Percentiles rank a stretch among this genome's conserved stretches.
Evolutionary conservation across 2,888 invertebrate species (phyloP).

Genomic region (Macaria notata): DNA sequence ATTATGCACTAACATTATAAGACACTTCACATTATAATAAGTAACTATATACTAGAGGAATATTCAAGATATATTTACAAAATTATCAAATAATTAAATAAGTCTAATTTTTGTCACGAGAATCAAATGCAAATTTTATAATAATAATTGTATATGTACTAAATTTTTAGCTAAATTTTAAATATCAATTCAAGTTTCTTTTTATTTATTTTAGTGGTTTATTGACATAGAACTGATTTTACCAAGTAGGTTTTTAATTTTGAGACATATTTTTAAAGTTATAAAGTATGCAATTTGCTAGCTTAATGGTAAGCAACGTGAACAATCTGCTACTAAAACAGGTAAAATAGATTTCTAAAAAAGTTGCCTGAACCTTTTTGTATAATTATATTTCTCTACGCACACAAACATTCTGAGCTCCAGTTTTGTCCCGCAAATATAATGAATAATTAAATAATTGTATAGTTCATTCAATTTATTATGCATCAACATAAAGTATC

Average conservation of each 20-base stretch:
- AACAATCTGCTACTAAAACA: too few relatives aligned
- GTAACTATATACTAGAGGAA: constrained; percentile 39
- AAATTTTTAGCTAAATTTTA: constrained; percentile 1
- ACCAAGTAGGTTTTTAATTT: too few relatives aligned
- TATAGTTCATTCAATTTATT: not conserved
- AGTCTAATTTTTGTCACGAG: constrained; percentile 12
- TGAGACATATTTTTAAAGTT: too few relatives aligned
- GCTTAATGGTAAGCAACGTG: too few relatives aligned
- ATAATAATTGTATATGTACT: constrained; percentile 5
- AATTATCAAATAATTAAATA: constrained; percentile 38
- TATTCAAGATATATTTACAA: constrained; percentile 47
- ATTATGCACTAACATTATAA: constrained; percentile 53
- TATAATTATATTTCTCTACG: not conserved
- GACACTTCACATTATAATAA: constrained; percentile 53
- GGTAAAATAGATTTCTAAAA: too few relatives aligned
- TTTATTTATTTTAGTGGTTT: too few relatives aligned
- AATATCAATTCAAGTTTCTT: not conserved
- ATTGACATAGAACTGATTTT: too few relatives aligned
- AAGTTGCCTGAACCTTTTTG: too few relatives aligned
- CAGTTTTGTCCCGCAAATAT: constrained; percentile 9
- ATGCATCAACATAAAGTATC: constrained; percentile 10
- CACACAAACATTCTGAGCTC: constrained; percentile 23
- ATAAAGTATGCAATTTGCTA: too few relatives aligned
- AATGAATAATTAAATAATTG: constrained; percentile 4
- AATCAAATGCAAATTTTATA: constrained; percentile 22